Conservation (phyloP, 2,888 invertebrate genomes). For the Heliconius aoede region DNA sequence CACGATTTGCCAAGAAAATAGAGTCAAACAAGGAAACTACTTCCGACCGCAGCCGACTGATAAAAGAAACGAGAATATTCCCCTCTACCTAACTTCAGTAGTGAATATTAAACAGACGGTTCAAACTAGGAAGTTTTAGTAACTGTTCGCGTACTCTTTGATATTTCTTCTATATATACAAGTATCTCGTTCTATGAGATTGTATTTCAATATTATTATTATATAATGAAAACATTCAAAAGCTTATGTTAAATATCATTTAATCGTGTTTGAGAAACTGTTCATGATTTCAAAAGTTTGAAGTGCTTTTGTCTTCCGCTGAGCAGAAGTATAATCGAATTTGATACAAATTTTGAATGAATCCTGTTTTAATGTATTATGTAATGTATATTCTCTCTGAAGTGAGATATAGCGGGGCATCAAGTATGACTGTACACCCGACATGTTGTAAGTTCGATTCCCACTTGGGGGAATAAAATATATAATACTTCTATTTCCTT, state of each 20-base stretch:
- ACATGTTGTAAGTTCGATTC: no score
- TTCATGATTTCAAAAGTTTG: slow-evolving; percentile 14
- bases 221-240: slow-evolving; percentile 18
- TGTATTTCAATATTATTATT: slow-evolving; percentile 25
- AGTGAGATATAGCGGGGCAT: not conserved
- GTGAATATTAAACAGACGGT: slow-evolving; percentile 66
- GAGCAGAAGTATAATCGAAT: not conserved
- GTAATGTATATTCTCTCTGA: not conserved
- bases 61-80: slow-evolving; percentile 54
- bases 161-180: slow-evolving; percentile 40
- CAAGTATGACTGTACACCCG: no score
- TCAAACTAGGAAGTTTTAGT: slow-evolving; percentile 53
- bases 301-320: slow-evolving; percentile 26
- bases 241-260: slow-evolving; percentile 19
- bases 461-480: no score
- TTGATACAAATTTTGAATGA: not conserved
- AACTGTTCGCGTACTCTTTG: slow-evolving; percentile 46
- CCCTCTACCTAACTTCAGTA: slow-evolving; percentile 58
- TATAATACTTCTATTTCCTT: no score
- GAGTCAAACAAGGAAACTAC: slow-evolving; percentile 72
- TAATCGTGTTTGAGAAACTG: slow-evolving; percentile 15
- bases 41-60: slow-evolving; percentile 69
- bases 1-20: slow-evolving; percentile 81
- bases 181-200: slow-evolving; percentile 11
- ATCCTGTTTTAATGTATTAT: not conserved